Conservation (phyloP, 2,797 vertebrate species). For the Neosalanx taihuensis region DNA sequence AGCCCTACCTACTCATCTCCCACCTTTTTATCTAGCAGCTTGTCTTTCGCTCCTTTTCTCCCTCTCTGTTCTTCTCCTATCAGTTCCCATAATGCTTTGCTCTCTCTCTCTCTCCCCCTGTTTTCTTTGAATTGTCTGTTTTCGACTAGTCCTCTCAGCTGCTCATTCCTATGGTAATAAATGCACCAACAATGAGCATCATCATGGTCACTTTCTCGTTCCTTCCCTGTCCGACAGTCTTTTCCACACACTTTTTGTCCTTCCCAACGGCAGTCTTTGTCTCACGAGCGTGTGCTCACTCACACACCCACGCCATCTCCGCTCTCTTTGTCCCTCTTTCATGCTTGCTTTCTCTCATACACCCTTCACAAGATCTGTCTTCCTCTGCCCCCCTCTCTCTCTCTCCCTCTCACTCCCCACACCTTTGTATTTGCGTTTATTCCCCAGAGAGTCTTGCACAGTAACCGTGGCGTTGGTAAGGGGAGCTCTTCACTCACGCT, state of each 20-base stretch:
- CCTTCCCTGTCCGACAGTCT: background rate
- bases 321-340: background rate
- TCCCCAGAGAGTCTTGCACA: conserved; percentile 19
- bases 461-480: conserved; percentile 46
- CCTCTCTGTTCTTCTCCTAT: conserved; percentile 22
- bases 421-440: conserved; percentile 31
- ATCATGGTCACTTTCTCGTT: background rate
- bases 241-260: background rate
- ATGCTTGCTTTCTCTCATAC: background rate
- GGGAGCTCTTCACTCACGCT: background rate
- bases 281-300: too few species aligned
- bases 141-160: background rate
- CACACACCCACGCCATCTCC: background rate
- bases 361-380: background rate
- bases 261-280: background rate
- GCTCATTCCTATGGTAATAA: too few species aligned
- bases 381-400: background rate
- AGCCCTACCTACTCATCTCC: conserved; percentile 16
- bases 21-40: background rate
- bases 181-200: too few species aligned
- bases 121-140: background rate
- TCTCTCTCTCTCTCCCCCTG: background rate
- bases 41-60: background rate
- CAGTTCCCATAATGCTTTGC: background rate
- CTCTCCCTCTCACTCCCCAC: background rate